Conservation (phyloP, 2,113 vertebrate genomes). For the Stictonetta naevosa region DNA sequence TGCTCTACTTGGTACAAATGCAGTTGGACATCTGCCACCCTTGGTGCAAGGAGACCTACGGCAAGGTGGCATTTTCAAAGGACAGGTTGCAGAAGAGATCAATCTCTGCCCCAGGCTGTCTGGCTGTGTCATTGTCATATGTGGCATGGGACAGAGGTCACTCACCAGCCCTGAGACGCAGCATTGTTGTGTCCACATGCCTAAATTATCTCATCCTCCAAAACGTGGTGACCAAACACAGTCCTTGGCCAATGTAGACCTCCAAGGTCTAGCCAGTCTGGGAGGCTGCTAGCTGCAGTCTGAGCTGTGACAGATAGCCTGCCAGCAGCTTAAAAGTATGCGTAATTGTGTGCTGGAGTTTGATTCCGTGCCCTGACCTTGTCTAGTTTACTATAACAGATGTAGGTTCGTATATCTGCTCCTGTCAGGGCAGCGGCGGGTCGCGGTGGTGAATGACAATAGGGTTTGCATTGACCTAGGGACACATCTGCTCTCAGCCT, state of each 20-base stretch:
- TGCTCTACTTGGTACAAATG: neutral
- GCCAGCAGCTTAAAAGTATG: neutral
- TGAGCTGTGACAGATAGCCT: neutral
- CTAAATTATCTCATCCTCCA: neutral
- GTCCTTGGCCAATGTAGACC: neutral
- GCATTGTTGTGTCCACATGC: fast-evolving
- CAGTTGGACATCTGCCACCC: neutral
- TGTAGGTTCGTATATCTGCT: neutral
- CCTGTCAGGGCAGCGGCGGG: neutral
- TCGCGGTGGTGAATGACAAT: neutral
- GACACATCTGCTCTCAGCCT: constrained; percentile 8
- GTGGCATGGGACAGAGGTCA: fast-evolving
- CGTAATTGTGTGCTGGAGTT: neutral
- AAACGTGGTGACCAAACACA: neutral
- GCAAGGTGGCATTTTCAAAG: neutral
- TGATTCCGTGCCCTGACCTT: constrained; percentile 26
- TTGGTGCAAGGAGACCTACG: neutral
- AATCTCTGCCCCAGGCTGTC: neutral
- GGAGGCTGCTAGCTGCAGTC: neutral
- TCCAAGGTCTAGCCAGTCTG: neutral
- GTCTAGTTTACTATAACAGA: neutral
- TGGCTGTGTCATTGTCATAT: neutral
- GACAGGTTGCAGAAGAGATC: neutral
- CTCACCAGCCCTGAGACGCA: neutral
- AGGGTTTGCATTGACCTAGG: neutral